Evolutionary conservation across 2,113 vertebrate genomes (phyloP), one percentile per base, ranked within the genome.

Genomic region (Todiramphus chloris): DNA sequence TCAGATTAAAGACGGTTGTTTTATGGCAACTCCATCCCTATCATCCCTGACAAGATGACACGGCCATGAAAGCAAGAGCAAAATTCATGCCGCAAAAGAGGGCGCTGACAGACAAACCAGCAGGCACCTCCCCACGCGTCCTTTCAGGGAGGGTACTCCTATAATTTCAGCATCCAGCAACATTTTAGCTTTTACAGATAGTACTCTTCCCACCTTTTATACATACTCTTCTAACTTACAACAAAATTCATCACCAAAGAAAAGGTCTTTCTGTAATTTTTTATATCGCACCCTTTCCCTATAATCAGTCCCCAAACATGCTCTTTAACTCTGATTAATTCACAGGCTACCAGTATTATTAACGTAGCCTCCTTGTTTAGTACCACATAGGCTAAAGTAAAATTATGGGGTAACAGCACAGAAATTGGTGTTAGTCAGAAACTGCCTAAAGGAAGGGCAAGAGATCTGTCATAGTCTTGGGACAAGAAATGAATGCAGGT

Each of bases 361-460:
- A 95, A 89, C 7, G 2, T 53, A 48, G 74, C 83, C 66, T 96
- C 87, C 93, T 88, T 59, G 74, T 37, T 93, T 70, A 88, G 78
- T 17, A 78, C 58, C 58, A 91, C 14, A 13, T 35, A 89, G 78
- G 82, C 87, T 87, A 80, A 76, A 82, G 56, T 67, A 63, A 88
- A 96, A 97, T 92, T 90, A 95, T 27, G 90, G 89, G 85, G 74
- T 96, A 94, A 93, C 48, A 96, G 88, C 94, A 91, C 53, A 82
- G 89, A 92, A 84, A 92, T 69, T 78, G 92, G 17, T 91, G 83
- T 85, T 90, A 94, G 90, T 90, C 87, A 96, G 92, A 93, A 51
- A 39, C 60, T 80, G 93, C 87, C 83, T 86, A 76, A 92, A 91
- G 93, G 85, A 87, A 90, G 68, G 64, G 74, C 85, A 39, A 68